Conservation (phyloP, 2,888 invertebrate genomes). For the Achlya flavicornis region DNA sequence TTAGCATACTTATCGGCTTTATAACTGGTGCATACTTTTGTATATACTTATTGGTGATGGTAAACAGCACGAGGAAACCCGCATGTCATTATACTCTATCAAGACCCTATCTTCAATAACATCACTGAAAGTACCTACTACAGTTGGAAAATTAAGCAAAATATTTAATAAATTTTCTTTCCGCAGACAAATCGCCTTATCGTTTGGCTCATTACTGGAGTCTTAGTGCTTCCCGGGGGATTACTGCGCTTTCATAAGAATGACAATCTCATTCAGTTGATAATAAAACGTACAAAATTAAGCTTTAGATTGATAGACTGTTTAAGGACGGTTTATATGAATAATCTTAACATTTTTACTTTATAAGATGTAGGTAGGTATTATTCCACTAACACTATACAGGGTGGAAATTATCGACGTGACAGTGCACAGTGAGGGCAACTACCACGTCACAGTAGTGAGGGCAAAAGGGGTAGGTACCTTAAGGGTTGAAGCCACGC, state of each 20-base stretch:
- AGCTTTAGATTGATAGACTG: not conserved
- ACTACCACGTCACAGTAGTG: no score
- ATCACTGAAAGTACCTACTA: not conserved
- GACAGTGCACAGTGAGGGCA: no score
- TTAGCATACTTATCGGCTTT: not conserved
- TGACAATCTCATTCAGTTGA: slow-evolving; percentile 43
- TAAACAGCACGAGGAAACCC: not conserved
- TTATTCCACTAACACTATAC: no score
- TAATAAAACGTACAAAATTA: slow-evolving; percentile 13
- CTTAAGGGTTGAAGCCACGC: no score
- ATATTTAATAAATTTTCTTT: slow-evolving; percentile 31
- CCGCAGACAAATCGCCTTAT: slow-evolving; percentile 59
- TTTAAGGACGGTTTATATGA: not conserved
- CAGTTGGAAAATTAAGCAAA: slow-evolving; percentile 17
- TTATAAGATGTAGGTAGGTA: no score
- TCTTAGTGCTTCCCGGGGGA: slow-evolving; percentile 37
- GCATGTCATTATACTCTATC: not conserved
- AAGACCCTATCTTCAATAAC: no score
- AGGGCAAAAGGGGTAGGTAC: no score
- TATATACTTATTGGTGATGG: not conserved
- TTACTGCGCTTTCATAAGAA: slow-evolving; percentile 30
- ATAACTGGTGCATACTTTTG: not conserved
- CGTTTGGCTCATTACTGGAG: slow-evolving; percentile 50
- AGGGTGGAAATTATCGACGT: no score
- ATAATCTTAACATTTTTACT: not conserved